Conservation (phyloP, 2,888 invertebrate genomes). For the Abrostola tripartita region DNA sequence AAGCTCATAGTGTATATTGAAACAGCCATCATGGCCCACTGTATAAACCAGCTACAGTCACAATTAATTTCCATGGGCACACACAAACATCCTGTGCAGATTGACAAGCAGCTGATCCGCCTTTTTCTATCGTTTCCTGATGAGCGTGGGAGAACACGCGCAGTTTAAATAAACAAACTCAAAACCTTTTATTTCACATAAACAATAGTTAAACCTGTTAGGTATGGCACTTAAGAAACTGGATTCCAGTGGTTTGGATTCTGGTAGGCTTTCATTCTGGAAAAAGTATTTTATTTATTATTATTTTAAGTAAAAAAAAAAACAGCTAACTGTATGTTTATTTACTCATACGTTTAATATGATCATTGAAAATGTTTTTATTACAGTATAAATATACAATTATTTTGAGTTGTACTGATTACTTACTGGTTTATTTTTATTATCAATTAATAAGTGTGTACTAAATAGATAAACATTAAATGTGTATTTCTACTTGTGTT, state of each 20-base stretch:
- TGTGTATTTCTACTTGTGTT: no score
- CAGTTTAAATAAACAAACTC: slow-evolving; percentile 2
- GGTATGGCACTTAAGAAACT: not conserved
- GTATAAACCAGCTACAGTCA: not conserved
- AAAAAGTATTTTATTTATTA: no score
- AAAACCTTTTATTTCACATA: not conserved
- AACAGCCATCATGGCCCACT: not conserved
- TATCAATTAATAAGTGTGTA: no score
- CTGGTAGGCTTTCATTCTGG: not conserved
- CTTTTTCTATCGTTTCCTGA: slow-evolving; percentile 45
- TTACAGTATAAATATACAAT: no score
- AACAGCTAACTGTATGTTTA: no score
- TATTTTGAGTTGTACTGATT: no score
- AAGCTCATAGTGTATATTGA: not conserved
- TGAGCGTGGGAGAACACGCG: slow-evolving; percentile 37
- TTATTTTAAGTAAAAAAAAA: no score
- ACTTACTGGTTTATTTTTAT: no score
- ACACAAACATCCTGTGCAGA: slow-evolving; percentile 39
- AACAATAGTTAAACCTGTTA: not conserved
- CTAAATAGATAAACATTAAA: no score
- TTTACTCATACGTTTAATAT: no score
- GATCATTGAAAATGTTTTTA: no score
- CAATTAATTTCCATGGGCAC: slow-evolving; percentile 20
- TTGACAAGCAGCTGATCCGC: slow-evolving; percentile 38
- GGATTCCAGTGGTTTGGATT: not conserved